Conservation (phyloP, 2,113 vertebrate genomes). For the Scytalopus superciliaris region DNA sequence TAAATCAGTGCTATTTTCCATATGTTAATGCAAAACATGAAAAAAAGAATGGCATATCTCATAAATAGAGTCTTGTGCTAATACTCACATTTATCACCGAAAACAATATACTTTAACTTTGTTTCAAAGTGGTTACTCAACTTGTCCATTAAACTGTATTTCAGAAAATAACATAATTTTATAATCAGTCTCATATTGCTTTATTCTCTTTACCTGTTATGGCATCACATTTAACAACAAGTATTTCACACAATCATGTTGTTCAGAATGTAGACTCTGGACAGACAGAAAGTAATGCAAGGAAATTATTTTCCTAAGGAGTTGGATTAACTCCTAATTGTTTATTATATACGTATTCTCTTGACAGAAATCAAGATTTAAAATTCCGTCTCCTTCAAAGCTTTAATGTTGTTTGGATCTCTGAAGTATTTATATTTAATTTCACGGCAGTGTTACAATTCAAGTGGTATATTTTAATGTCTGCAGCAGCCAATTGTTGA, state of each 20-base stretch:
- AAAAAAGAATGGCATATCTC: conserved; percentile 20
- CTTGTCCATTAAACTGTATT: conserved; percentile 29
- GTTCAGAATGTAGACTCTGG: not conserved
- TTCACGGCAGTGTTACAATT: conserved; percentile 44
- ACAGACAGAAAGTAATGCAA: not conserved
- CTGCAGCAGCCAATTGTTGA: conserved; percentile 42
- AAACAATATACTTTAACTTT: conserved; percentile 44
- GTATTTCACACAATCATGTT: not conserved
- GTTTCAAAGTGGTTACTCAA: conserved; percentile 6
- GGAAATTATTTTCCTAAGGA: conserved; percentile 36
- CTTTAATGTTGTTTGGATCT: conserved; percentile 29
- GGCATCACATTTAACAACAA: not conserved
- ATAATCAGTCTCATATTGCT: not conserved
- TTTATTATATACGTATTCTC: conserved; percentile 8
- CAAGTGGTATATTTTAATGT: conserved; percentile 46
- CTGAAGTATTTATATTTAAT: conserved; percentile 60
- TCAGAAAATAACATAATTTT: conserved; percentile 15
- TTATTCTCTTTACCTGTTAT: conserved; percentile 1
- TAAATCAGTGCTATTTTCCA: conserved; percentile 44
- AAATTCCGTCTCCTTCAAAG: conserved; percentile 36
- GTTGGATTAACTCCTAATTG: conserved; percentile 14
- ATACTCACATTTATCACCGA: not conserved
- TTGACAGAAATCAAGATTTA: conserved; percentile 39
- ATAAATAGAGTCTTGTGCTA: conserved; percentile 48
- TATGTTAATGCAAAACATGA: conserved; percentile 1